Base-by-base conservation (phyloP, 2,113 vertebrate species). In the Ciconia stormi region DNA sequence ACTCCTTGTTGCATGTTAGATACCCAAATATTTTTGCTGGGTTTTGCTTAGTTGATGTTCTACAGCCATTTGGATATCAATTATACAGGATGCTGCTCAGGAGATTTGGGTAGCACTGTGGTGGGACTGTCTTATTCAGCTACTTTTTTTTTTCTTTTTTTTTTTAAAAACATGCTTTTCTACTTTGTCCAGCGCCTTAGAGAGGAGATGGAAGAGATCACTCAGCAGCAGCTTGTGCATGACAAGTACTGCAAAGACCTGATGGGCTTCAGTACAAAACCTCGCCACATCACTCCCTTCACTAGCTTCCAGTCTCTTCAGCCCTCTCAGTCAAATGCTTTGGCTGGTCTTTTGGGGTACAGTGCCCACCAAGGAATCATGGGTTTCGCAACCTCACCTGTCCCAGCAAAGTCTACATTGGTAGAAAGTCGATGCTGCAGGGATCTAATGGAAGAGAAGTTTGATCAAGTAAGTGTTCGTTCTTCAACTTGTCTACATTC, bases 151-250 rank as follows among this genome's bases (percentile, higher is more conserved):
- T n/a, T 34, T 29, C 14, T 34, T 19, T 44, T 50, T 30, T 53
- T 17, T 22, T n/a, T 63, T 6, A 21, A 32, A 34, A 49, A 21
- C 11, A 13, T 87, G 27, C 10, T 92, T 77, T 77, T 92, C 20
- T 67, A 4, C 20, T 38, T 18, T 59, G 2, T 87, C 7, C 92
- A 99, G 99, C 99, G 99, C 69, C 98, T 99, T 97, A 98, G 99
- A 53, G 99, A 99, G 95, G 99, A 99, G 92, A 99, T 99, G 99
- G 99, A 99, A 88, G 99, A 99, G 90, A 99, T 99, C 96, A 99
- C 99, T 3, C 99, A 99, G 97, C 99, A 99, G 98, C 99, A 99
- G 97, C 97, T 99, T 93, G 99, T 99, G 10, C 99, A 99, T 3
- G 99, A 99, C 97, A 99, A 99, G 87, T 99, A 99, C 98, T 99